phyloP scores from a whole-genome alignment of 2,888 invertebrate genomes.

The Ormyrus pomaceus region DNA sequence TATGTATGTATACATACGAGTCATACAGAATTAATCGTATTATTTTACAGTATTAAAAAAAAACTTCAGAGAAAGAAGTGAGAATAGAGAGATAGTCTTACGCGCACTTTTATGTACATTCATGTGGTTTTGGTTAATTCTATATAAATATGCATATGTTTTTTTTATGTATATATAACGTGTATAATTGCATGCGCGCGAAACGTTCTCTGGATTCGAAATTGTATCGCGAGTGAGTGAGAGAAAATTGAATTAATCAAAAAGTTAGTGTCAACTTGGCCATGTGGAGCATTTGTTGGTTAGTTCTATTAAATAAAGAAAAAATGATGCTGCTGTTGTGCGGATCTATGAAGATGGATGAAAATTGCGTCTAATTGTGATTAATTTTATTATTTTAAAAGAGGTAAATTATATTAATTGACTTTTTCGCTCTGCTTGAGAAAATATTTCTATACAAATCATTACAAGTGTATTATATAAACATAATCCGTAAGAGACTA shows the following conservation, averaged over 20 bases:
- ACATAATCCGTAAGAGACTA: slow-evolving; percentile 33
- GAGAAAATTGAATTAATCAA: slow-evolving; percentile 54
- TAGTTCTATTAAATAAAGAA: slow-evolving; percentile 65
- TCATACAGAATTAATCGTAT: slow-evolving; percentile 53
- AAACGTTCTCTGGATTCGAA: slow-evolving; percentile 11
- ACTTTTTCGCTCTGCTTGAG: slow-evolving; percentile 8
- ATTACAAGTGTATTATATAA: slow-evolving; percentile 32
- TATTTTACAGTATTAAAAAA: slow-evolving; percentile 63
- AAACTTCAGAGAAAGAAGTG: slow-evolving; percentile 29
- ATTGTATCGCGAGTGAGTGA: slow-evolving; percentile 39
- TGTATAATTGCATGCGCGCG: slow-evolving; percentile 49
- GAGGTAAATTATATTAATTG: background rate
- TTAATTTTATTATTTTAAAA: slow-evolving; percentile 25
- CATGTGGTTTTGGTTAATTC: slow-evolving; percentile 21
- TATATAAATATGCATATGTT: background rate
- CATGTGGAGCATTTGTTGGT: slow-evolving; percentile 74
- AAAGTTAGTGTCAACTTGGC: slow-evolving; percentile 75
- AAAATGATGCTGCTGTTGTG: slow-evolving; percentile 69
- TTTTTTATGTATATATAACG: background rate
- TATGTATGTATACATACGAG: slow-evolving; percentile 19
- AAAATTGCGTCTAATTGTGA: slow-evolving; percentile 64
- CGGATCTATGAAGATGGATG: slow-evolving; percentile 69
- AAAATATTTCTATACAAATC: slow-evolving; percentile 50
- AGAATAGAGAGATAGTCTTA: slow-evolving; percentile 35
- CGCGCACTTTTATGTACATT: slow-evolving; percentile 48